These are phyloP conservation scores for Elaphurus davidianus DNA, from an alignment of 2,113 vertebrate genomes.

Conservation along the genomic window DNA sequence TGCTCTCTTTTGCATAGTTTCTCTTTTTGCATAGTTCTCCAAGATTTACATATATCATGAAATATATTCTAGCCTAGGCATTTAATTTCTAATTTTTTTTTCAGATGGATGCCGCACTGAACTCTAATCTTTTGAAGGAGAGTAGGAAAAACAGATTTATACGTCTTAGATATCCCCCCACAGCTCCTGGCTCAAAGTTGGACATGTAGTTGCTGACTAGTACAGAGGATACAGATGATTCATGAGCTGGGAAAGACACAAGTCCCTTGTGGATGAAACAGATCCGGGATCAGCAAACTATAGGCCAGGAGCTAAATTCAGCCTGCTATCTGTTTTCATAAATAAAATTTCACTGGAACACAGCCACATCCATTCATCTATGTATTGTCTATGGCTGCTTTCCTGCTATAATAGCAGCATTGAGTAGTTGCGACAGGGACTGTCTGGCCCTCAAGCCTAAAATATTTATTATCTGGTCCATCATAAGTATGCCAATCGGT, in stretches of 20 bases:
- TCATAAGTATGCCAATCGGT: background rate
- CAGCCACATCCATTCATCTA: background rate
- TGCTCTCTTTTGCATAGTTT: background rate
- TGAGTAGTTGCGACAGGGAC: background rate
- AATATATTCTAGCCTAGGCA: background rate
- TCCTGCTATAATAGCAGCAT: background rate
- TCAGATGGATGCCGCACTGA: background rate
- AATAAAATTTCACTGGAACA: background rate
- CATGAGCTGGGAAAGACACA: background rate
- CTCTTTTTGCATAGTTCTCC: background rate
- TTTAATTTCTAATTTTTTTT: background rate
- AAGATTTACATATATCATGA: background rate
- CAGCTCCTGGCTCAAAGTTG: background rate
- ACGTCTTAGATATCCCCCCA: background rate
- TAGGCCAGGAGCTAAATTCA: background rate
- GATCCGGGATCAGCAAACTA: background rate
- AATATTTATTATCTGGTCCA: background rate
- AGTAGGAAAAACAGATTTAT: background rate
- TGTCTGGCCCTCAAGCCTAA: background rate
- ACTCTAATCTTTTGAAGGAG: background rate
- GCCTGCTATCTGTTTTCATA: background rate
- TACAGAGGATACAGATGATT: background rate
- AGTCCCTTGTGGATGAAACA: background rate
- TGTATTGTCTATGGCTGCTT: background rate
- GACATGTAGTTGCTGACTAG: background rate